A percentile compares a stretch with the other conserved stretches of the same genome.
Evolutionary conservation across 2,113 vertebrate genomes (phyloP).

Genomic region (Pyrgilauda ruficollis): DNA sequence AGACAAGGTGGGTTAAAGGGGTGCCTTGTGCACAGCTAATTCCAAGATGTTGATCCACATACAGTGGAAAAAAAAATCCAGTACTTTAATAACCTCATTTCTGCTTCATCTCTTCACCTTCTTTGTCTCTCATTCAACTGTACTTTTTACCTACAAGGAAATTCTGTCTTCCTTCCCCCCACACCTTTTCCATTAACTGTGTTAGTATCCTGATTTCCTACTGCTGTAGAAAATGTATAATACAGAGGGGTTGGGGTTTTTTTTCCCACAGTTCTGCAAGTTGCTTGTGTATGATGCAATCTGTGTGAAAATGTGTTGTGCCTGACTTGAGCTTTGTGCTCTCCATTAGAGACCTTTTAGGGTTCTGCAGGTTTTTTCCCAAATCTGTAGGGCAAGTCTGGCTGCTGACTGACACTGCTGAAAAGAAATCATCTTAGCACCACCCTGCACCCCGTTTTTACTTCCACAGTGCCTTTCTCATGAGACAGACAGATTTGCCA

Average conservation of each 20-base stretch:
- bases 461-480: not conserved
- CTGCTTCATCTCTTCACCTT: not conserved
- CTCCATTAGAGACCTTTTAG: not conserved
- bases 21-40: not conserved
- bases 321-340: not conserved
- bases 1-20: not conserved
- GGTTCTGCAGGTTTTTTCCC: not conserved
- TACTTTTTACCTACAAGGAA: not conserved
- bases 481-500: not conserved
- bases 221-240: not conserved
- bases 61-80: not conserved
- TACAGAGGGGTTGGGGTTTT: rapidly evolving
- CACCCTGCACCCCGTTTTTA: not conserved
- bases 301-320: not conserved
- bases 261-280: not conserved
- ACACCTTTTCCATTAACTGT: not conserved
- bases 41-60: not conserved
- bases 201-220: not conserved
- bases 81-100: not conserved
- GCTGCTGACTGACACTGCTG: not conserved
- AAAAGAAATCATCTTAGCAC: not conserved
- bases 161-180: not conserved
- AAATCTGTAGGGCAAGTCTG: not conserved
- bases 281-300: not conserved
- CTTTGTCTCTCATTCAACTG: not conserved